phyloP scores from a whole-genome alignment of 2,797 vertebrate species.

The Xiphophorus birchmanni region DNA sequence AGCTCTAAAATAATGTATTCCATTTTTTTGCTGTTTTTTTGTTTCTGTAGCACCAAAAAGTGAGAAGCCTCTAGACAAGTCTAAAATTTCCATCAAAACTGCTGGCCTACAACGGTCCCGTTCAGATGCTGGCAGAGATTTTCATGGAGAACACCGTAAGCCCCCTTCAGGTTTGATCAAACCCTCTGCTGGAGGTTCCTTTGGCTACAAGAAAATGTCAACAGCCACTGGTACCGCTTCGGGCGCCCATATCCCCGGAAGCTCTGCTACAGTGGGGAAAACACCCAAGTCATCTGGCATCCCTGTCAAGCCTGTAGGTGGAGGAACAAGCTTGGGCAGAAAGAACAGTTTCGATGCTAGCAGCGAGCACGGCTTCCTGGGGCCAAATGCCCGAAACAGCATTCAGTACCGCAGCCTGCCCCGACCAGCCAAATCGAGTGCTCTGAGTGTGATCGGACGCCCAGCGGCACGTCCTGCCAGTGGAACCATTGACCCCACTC shows the following conservation, averaged over 20 bases:
- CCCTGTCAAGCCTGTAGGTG: slow-evolving; percentile 89
- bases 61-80: slow-evolving; percentile 91
- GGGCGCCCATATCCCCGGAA: slow-evolving; percentile 82
- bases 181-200: slow-evolving; percentile 87
- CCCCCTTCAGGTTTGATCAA: slow-evolving; percentile 93
- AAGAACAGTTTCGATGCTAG: slow-evolving; percentile 96
- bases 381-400: slow-evolving; percentile 88
- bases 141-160: slow-evolving; percentile 88
- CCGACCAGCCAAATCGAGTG: slow-evolving; percentile 94
- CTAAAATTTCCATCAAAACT: slow-evolving; percentile 88
- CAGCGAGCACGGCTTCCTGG: slow-evolving; percentile 88
- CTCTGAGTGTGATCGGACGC: slow-evolving; percentile 92
- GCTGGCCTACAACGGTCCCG: slow-evolving; percentile 92
- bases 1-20: slow-evolving; percentile 1
- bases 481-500: slow-evolving; percentile 87
- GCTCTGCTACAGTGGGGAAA: slow-evolving; percentile 92
- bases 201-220: slow-evolving; percentile 92
- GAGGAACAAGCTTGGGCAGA: slow-evolving; percentile 73
- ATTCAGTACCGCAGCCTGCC: slow-evolving; percentile 98
- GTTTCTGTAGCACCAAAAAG: slow-evolving; percentile 78
- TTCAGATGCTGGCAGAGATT: slow-evolving; percentile 92
- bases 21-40: slow-evolving; percentile 12
- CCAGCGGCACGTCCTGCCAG: slow-evolving; percentile 82
- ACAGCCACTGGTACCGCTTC: slow-evolving; percentile 88
- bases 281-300: slow-evolving; percentile 93